Conservation (phyloP, 2,797 vertebrate genomes). For the Falco novaeseelandiae region DNA sequence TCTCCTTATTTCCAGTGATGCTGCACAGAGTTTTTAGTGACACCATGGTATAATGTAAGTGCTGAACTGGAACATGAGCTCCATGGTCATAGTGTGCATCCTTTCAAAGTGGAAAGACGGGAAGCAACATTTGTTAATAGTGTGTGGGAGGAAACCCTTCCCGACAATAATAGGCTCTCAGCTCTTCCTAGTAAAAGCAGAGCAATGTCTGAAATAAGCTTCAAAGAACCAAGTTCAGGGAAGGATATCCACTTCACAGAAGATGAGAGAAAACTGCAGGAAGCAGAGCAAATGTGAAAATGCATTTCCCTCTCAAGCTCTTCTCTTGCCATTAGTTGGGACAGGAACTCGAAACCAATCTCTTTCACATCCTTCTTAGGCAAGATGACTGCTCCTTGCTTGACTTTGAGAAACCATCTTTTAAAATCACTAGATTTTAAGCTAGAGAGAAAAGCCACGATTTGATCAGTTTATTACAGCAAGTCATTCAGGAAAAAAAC, state of each 20-base stretch:
- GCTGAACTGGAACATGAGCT: background rate
- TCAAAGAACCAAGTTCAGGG: background rate
- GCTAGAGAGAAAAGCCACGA: background rate
- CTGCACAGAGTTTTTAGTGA: background rate
- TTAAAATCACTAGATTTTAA: background rate
- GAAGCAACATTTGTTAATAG: background rate
- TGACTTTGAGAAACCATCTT: background rate
- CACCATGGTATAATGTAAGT: background rate
- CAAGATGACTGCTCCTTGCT: background rate
- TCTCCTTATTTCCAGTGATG: background rate
- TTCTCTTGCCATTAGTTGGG: background rate
- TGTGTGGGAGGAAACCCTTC: background rate
- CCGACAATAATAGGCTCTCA: background rate
- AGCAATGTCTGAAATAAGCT: background rate
- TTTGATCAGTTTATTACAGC: background rate
- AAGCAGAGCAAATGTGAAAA: conserved; percentile 9
- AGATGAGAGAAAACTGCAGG: background rate
- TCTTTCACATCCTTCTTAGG: background rate
- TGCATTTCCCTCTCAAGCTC: background rate
- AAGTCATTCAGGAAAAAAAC: background rate
- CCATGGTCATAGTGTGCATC: background rate
- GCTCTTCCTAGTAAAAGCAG: background rate
- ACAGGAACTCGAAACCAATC: background rate
- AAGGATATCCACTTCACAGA: conserved; percentile 5
- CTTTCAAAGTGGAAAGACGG: background rate